A percentile compares a stretch with the other conserved stretches of the same genome.
These are phyloP conservation scores for Endotricha flammealis DNA, from an alignment of 2,888 invertebrate genomes.

Conservation along the genomic window DNA sequence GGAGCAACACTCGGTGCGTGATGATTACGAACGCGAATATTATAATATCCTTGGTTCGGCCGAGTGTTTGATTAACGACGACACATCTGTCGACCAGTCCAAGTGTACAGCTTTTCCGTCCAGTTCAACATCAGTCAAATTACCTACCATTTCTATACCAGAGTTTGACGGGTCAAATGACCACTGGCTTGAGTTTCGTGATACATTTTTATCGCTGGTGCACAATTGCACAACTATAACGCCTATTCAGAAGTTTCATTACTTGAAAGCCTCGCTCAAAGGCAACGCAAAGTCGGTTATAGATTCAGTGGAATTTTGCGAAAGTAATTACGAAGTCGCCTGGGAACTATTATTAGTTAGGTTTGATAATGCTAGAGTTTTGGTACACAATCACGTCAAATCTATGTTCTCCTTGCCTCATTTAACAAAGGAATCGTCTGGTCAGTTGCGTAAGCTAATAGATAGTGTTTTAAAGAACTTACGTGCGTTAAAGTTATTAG, in stretches of 20 bases:
- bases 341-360: slow-evolving; percentile 17
- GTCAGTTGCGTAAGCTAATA: slow-evolving; percentile 16
- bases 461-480: slow-evolving; percentile 19
- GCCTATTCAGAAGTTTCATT: slow-evolving; percentile 2
- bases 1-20: background rate
- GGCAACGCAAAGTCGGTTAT: background rate
- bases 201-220: slow-evolving; percentile 13
- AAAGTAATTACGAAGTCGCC: slow-evolving; percentile 15
- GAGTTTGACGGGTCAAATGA: too few species aligned
- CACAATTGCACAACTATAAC: background rate
- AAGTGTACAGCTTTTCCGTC: background rate
- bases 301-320: slow-evolving; percentile 16
- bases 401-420: slow-evolving; percentile 12
- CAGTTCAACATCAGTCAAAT: slow-evolving; percentile 8
- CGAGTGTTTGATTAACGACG: background rate
- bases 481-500: slow-evolving; percentile 17
- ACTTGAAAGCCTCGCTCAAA: slow-evolving; percentile 2
- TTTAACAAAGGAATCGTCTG: slow-evolving; percentile 16
- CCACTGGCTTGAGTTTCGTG: too few species aligned
- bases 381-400: slow-evolving; percentile 20
- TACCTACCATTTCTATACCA: slow-evolving; percentile 7
- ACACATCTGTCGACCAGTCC: background rate
- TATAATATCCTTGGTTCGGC: background rate
- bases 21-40: slow-evolving; percentile 1
- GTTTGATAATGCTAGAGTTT: slow-evolving; percentile 15